Evolutionary conservation across 2,888 invertebrate species (phyloP), one percentile per base, ranked within the genome.

Genomic region (Bellardia pandia): DNA sequence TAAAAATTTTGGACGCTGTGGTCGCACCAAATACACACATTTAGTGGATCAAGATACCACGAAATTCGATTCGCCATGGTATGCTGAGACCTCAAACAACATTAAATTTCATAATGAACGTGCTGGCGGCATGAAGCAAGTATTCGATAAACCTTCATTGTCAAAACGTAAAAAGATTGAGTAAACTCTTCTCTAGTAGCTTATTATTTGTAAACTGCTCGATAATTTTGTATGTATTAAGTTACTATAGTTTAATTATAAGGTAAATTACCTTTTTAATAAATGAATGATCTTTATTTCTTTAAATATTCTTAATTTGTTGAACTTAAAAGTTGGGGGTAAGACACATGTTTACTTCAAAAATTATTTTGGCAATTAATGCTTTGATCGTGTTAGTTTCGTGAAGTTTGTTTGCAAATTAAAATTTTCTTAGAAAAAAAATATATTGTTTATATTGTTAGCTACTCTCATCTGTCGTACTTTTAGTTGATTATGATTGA

Each of bases 41-140:
- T 94, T 99, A 91, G 99, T 99, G 0, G 99, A 99, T 94, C 99
- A 99, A 93, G 99, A 99, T 92, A 99, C 99, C 0, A 99, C 99
- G 0, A 97, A 98, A 92, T 98, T 98, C 91, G 99, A 99, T 92
- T 98, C 99, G 0, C 98, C 99, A 0, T 99, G 99, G 99, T 97
- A 97, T 86, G 96, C 97, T 11, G 99, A 99, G 91, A 98, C 98
- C 0, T 95, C 97, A 0, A 97, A 97, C 92, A 98, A 97, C 92
- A 94, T 97, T 62, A 98, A 98, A 93, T 98, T 98, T 91, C 96
- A 97, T 91, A 95, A 96, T 56, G 96, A 96, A 92, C 97, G 97
- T 93, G 97, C 98, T 1, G 99, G 98, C 14, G 99, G 99, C 23
- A 96, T 98, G 95, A 97, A 98, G 91, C 98, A 98, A 93, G 94